These are phyloP conservation scores for Caenorhabditis brenneri DNA, from an alignment of 1,140 invertebrate genomes.

Conservation along the genomic window DNA sequence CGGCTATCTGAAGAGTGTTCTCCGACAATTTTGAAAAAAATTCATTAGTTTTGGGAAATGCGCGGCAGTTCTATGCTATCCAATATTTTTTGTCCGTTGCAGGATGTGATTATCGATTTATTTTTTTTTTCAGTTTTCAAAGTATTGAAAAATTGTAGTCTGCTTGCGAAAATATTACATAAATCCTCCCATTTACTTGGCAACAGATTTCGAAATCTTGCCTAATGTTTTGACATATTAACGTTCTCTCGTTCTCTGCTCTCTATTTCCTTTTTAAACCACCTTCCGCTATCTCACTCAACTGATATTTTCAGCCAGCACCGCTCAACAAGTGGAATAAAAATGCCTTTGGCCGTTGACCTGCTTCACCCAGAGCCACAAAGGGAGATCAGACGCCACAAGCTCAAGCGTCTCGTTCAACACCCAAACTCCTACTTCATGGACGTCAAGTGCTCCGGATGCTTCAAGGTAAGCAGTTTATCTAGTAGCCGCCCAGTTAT, in stretches of 20 bases:
- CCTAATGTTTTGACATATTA: background rate
- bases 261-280: no score
- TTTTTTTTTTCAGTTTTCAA: no score
- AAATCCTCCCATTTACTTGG: background rate
- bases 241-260: background rate
- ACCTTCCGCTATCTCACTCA: background rate
- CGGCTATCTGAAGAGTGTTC: no score
- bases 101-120: no score
- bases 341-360: slow-evolving; percentile 75
- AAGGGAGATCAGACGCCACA: slow-evolving; percentile 82
- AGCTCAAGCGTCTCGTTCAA: slow-evolving; percentile 94
- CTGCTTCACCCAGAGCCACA: slow-evolving; percentile 92
- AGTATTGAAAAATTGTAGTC: no score
- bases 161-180: no score
- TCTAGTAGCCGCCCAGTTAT: no score
- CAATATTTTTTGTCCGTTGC: no score
- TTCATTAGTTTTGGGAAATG: no score
- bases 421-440: slow-evolving; percentile 99
- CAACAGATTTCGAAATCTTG: slow-evolving; percentile 23
- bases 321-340: slow-evolving; percentile 58
- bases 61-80: no score
- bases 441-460: slow-evolving; percentile 99
- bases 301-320: slow-evolving; percentile 3
- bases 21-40: no score
- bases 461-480: slow-evolving; percentile 85